These are phyloP conservation scores for Nemotelus nigrinus DNA, from an alignment of 2,888 invertebrate species.

Conservation along the genomic window DNA sequence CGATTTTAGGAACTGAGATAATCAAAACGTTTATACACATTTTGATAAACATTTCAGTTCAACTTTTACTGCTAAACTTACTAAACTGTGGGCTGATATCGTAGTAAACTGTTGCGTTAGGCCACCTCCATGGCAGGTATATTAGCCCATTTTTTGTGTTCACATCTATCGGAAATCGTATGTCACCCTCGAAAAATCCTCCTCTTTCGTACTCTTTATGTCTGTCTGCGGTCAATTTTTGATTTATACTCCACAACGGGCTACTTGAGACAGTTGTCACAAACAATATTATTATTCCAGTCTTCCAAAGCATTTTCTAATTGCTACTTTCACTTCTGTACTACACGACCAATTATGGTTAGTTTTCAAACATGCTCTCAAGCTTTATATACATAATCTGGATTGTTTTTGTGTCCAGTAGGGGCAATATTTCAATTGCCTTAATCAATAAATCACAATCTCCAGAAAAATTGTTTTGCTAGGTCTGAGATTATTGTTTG, in stretches of 20 bases:
- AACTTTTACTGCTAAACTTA: background rate
- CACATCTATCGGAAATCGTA: conserved; percentile 66
- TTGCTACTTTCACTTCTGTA: background rate
- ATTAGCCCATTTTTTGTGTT: conserved; percentile 69
- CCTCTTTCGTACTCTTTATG: conserved; percentile 68
- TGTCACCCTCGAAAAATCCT: conserved; percentile 80
- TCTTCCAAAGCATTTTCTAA: background rate
- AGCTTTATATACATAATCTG: too few species aligned
- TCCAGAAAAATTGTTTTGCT: too few species aligned
- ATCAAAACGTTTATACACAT: too few species aligned
- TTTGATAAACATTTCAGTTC: too few species aligned
- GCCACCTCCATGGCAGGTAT: conserved; percentile 70
- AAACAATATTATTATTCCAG: background rate
- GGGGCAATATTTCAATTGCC: too few species aligned
- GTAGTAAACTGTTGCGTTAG: conserved; percentile 74
- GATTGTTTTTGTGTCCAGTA: too few species aligned
- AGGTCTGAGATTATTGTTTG: too few species aligned
- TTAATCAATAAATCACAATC: too few species aligned
- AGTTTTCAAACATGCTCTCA: too few species aligned
- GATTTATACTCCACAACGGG: background rate
- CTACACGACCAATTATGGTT: background rate
- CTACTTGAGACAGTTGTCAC: background rate
- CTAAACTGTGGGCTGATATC: conserved; percentile 69
- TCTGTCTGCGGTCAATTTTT: background rate
- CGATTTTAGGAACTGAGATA: too few species aligned